These are phyloP conservation scores for Ctenomys sociabilis DNA, from an alignment of 2,113 vertebrate genomes.

Conservation along the genomic window DNA sequence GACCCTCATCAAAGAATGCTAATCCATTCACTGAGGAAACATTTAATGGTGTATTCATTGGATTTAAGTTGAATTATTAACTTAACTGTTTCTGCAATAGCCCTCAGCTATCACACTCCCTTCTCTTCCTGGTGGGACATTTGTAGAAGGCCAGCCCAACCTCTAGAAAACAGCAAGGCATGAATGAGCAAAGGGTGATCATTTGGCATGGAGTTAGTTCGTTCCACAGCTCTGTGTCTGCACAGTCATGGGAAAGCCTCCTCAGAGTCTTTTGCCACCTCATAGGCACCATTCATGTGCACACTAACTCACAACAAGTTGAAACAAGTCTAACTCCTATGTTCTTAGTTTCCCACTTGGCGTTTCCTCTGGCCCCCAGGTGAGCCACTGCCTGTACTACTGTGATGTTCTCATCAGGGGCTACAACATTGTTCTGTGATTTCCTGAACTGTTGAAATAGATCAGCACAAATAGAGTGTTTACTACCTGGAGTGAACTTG, in stretches of 20 bases:
- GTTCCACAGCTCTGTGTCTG: neutral
- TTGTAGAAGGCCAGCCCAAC: no score
- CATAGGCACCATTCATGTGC: no score
- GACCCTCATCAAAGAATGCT: neutral
- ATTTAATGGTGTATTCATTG: neutral
- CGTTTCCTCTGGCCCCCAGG: constrained; percentile 65
- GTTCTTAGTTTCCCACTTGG: constrained; percentile 47
- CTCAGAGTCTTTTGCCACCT: no score
- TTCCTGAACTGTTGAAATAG: constrained; percentile 70
- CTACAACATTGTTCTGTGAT: constrained; percentile 30
- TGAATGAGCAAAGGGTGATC: accelerated
- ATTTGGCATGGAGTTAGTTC: neutral
- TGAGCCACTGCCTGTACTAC: constrained; percentile 66
- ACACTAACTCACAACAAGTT: accelerated
- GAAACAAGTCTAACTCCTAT: neutral
- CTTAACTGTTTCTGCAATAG: neutral
- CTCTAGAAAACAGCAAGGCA: neutral
- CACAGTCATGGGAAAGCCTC: no score
- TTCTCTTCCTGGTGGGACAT: neutral
- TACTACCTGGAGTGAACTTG: constrained; percentile 62
- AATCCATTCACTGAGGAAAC: neutral
- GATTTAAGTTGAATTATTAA: neutral
- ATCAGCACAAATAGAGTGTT: constrained; percentile 60
- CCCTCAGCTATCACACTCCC: neutral
- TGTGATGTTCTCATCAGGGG: constrained; percentile 48